Evolutionary conservation across 2,888 invertebrate genomes (phyloP), one percentile per base, ranked within the genome.

Genomic region (Tromatobia lineatoria): DNA sequence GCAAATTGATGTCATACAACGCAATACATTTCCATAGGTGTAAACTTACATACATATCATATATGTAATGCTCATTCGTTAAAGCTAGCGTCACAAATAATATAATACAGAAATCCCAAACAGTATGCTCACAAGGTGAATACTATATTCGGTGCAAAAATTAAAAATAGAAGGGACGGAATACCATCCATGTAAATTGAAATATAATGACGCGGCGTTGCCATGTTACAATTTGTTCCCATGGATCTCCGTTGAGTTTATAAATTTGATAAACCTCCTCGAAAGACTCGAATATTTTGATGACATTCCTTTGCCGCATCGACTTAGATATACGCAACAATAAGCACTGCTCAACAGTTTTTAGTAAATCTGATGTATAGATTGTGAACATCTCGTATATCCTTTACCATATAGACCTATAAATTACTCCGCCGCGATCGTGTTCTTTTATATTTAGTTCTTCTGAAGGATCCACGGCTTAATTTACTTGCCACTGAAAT

Each of bases 401-500:
- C 50, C 38, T 66, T 75, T 71, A 80, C 75, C 83, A 45, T 57
- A 47, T 73, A 71, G 50, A 76, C 71, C 20, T 75, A 79, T 23
- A 66, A 45, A 25, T 69, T 71, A 47, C 25, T 59, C 42, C 50
- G 38, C 54, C 45, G 29, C 61, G 45, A 18, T 10, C 15, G 29
- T 25, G 25, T 29, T 13, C 15, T n/a, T 34, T 15, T 59, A 59
- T 23, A 34, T 29, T 15, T 7, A 0, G 11, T 4, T 59, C 10
- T 34, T 25, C 25, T 42, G 20, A 18, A 38, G 25, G n/a, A 25
- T 25, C 18, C 7, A 13, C 3, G 11, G 11, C 59, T 90, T 89
- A 92, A 73, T 87, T 90, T 57, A 91, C 82, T 89, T 92, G 92
- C 92, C 92, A 92, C 92, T 92, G 87, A 79, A 90, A 91, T 25